Evolutionary conservation across 2,888 invertebrate species (phyloP).

Genomic region (Parochlus steinenii): DNA sequence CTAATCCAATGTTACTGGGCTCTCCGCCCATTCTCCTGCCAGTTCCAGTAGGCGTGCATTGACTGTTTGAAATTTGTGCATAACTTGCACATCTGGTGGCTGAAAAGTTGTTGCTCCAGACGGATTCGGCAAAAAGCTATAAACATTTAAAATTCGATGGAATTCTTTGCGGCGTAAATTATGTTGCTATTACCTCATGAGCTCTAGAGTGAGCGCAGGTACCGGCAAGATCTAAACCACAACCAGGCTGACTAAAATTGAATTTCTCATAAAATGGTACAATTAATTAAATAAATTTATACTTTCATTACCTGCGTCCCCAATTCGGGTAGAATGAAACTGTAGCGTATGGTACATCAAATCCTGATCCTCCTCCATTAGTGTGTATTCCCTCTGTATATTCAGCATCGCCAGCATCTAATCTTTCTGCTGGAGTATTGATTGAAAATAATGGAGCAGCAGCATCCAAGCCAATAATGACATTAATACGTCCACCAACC

Average conservation of each 20-base stretch:
- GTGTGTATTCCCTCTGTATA: slow-evolving; percentile 27
- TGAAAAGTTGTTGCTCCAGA: too few relatives aligned
- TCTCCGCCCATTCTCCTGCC: slow-evolving; percentile 5
- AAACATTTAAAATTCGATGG: too few relatives aligned
- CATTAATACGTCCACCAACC: slow-evolving; percentile 33
- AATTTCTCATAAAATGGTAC: too few relatives aligned
- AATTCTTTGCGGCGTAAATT: too few relatives aligned
- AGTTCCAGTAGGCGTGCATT: background rate
- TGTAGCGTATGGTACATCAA: slow-evolving; percentile 24
- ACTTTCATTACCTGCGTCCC: too few relatives aligned
- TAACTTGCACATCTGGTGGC: background rate
- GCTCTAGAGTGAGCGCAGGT: slow-evolving; percentile 31
- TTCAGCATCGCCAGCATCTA: slow-evolving; percentile 20
- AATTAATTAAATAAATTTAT: too few relatives aligned
- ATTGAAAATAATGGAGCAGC: slow-evolving; percentile 18
- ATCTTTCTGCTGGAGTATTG: slow-evolving; percentile 17
- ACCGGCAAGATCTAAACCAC: slow-evolving; percentile 26
- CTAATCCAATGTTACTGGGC: background rate
- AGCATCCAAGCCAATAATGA: slow-evolving; percentile 30
- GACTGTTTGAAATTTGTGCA: background rate
- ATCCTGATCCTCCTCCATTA: slow-evolving; percentile 22
- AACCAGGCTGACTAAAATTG: slow-evolving; percentile 37
- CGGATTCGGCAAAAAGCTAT: too few relatives aligned
- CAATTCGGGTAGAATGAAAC: slow-evolving; percentile 36
- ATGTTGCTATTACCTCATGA: slow-evolving; percentile 28